These are phyloP conservation scores for Venturia canescens DNA, from an alignment of 1,140 invertebrate genomes.

Conservation along the genomic window DNA sequence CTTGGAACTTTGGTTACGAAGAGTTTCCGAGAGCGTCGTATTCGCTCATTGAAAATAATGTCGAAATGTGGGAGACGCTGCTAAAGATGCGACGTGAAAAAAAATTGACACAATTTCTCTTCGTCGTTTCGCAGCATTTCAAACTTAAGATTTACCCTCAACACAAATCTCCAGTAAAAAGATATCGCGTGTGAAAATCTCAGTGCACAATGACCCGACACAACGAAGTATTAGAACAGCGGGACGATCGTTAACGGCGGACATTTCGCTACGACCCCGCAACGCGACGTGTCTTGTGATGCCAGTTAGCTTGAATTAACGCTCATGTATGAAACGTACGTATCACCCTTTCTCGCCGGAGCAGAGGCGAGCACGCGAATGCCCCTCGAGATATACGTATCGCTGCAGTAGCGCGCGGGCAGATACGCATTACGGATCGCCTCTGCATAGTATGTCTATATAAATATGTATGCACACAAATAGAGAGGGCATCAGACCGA, in stretches of 20 bases:
- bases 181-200: too few species aligned
- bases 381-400: not conserved
- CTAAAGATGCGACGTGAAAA: too few species aligned
- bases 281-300: slow-evolving; percentile 3
- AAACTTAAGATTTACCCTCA: too few species aligned
- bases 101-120: too few species aligned
- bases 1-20: too few species aligned
- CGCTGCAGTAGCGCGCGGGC: not conserved
- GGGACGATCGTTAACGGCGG: slow-evolving; percentile 7
- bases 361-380: slow-evolving; percentile 7
- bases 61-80: too few species aligned
- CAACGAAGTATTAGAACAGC: not conserved
- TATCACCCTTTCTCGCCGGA: slow-evolving; percentile 7
- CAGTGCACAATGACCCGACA: too few species aligned
- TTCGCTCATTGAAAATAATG: too few species aligned
- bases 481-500: not conserved
- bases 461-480: slow-evolving; percentile 14
- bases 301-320: slow-evolving; percentile 30
- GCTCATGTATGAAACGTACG: not conserved
- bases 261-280: not conserved
- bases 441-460: too few species aligned
- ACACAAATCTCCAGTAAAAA: too few species aligned
- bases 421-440: not conserved
- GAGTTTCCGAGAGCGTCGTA: too few species aligned
- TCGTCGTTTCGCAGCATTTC: too few species aligned